Conservation (phyloP, 2,888 invertebrate species). For the Lepetodrilus schrolli region DNA sequence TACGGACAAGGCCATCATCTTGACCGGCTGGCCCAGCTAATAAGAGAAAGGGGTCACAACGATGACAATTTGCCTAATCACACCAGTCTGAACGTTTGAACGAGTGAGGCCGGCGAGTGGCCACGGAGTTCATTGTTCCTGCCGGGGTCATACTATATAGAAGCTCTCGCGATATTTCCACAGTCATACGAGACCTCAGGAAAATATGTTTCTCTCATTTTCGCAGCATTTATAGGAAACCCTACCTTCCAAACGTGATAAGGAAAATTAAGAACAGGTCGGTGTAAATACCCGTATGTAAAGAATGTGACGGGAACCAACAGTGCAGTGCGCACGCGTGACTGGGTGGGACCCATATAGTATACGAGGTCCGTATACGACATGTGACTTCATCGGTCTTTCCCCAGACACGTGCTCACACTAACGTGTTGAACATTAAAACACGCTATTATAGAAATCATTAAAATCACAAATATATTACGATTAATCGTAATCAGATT, state of each 20-base stretch:
- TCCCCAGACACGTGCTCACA: no score
- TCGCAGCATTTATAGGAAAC: not conserved
- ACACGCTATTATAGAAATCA: no score
- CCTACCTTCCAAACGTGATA: slow-evolving; percentile 20
- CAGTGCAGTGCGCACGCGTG: not conserved
- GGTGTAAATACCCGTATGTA: not conserved
- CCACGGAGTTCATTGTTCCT: not conserved
- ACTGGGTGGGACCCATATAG: no score
- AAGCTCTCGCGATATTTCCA: slow-evolving; percentile 19
- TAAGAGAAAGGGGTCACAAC: not conserved
- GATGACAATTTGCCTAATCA: not conserved
- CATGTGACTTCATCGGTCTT: no score
- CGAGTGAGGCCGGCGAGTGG: no score
- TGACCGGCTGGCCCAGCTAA: not conserved
- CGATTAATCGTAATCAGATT: no score
- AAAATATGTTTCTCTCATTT: slow-evolving; percentile 21
- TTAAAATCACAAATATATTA: no score
- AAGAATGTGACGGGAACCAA: not conserved
- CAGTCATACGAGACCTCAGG: not conserved
- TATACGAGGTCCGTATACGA: no score
- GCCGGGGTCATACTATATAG: no score
- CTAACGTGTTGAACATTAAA: no score
- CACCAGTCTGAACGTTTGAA: not conserved
- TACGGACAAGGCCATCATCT: not conserved
- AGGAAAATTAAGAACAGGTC: slow-evolving; percentile 14